A percentile compares a stretch with the other conserved stretches of the same genome.
phyloP scores from a whole-genome alignment of 2,113 vertebrate genomes.

The Taxidea taxus region DNA sequence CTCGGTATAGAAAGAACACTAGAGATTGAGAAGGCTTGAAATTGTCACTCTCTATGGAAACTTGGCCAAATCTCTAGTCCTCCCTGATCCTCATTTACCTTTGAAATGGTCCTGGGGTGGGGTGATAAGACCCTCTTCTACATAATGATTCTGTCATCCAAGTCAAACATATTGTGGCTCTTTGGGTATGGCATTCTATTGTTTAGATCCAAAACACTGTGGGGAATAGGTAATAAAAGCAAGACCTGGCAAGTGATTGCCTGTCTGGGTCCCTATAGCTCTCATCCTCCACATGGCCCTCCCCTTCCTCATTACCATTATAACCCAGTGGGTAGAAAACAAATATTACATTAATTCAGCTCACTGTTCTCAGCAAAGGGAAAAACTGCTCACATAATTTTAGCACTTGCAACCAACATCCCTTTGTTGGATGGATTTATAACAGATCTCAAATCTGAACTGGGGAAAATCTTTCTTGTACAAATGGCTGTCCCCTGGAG shows the following conservation, averaged over 20 bases:
- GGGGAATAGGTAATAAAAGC: neutral
- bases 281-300: neutral
- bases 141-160: neutral
- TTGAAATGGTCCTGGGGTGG: neutral
- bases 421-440: slow-evolving; percentile 36
- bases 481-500: slow-evolving; percentile 12
- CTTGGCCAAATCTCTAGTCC: neutral
- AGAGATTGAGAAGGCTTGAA: neutral
- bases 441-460: neutral
- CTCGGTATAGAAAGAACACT: neutral
- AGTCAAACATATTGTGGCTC: neutral
- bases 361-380: neutral
- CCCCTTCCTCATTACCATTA: neutral
- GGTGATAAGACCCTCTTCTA: neutral
- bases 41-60: neutral
- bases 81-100: neutral
- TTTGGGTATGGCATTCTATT: neutral
- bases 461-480: neutral
- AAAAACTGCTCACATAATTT: neutral
- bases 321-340: neutral
- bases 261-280: neutral
- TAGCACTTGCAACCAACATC: neutral
- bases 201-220: neutral
- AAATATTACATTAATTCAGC: neutral
- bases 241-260: neutral